Conservation (phyloP, 2,888 invertebrate genomes). For the Oxystoma pomonae region DNA sequence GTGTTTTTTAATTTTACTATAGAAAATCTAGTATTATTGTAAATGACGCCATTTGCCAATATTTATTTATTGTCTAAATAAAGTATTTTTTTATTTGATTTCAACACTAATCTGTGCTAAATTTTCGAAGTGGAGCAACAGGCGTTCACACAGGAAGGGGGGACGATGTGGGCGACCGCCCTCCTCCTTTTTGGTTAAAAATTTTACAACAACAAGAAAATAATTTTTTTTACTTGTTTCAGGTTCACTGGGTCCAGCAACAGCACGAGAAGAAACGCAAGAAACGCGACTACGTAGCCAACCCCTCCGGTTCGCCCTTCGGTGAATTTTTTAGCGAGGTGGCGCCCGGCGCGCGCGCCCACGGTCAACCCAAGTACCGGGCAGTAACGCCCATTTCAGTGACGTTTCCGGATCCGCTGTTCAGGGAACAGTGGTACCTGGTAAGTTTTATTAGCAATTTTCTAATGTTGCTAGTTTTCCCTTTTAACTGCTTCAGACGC, state of each 20-base stretch:
- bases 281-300: slow-evolving; percentile 75
- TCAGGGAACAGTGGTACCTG: slow-evolving; percentile 96
- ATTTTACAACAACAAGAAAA: too few species aligned
- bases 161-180: not conserved
- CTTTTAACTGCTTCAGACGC: too few species aligned
- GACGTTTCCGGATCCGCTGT: slow-evolving; percentile 86
- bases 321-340: slow-evolving; percentile 47
- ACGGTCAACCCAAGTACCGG: slow-evolving; percentile 47
- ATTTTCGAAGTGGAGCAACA: too few species aligned
- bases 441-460: too few species aligned
- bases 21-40: too few species aligned
- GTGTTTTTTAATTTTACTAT: too few species aligned
- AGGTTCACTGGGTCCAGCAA: slow-evolving; percentile 94
- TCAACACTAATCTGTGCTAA: too few species aligned
- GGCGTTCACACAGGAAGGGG: not conserved
- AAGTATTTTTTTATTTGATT: too few species aligned
- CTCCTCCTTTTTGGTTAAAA: slow-evolving; percentile 1
- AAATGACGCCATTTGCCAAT: too few species aligned
- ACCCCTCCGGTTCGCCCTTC: slow-evolving; percentile 54
- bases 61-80: too few species aligned
- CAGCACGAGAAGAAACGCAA: slow-evolving; percentile 83
- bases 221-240: too few species aligned
- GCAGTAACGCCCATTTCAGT: slow-evolving; percentile 35
- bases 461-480: too few species aligned
- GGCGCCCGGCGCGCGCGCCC: slow-evolving; percentile 45